Percentiles rank a stretch among this genome's conserved stretches.
Evolutionary conservation across 1,140 invertebrate genomes (phyloP).

Genomic region (Drosophila punjabiensis): DNA sequence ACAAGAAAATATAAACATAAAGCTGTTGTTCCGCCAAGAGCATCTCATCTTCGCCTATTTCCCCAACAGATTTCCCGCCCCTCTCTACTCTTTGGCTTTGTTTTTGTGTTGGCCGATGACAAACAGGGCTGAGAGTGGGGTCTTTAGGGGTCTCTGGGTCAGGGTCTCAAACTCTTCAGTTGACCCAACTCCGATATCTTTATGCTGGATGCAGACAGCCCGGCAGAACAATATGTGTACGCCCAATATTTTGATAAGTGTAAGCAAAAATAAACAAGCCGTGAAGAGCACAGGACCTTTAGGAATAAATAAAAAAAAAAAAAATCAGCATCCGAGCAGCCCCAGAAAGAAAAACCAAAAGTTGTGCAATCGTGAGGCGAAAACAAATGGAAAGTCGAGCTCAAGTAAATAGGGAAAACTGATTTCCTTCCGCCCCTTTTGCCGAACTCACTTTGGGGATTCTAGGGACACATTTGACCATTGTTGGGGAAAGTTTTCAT

Average conservation of each 20-base stretch:
- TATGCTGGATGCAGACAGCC: constrained; percentile 60
- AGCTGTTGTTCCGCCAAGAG: constrained; percentile 12
- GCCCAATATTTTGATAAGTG: constrained; percentile 81
- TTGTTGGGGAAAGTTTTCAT: constrained; percentile 53
- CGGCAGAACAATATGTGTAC: constrained; percentile 73
- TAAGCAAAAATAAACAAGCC: constrained; percentile 80
- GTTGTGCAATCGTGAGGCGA: constrained; percentile 44
- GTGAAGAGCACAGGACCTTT: constrained; percentile 50
- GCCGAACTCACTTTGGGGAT: constrained; percentile 1
- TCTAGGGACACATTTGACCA: constrained; percentile 54
- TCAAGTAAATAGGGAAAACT: constrained; percentile 39
- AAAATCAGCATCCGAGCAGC: constrained; percentile 36
- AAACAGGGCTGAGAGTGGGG: constrained; percentile 12
- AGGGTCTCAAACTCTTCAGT: constrained; percentile 17
- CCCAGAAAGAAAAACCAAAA: constrained; percentile 40
- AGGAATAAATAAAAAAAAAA: not conserved
- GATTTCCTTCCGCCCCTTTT: constrained; percentile 18
- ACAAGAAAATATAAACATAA: constrained; percentile 18
- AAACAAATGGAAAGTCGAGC: constrained; percentile 55
- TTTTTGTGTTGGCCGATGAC: constrained; percentile 30
- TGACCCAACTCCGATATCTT: constrained; percentile 67
- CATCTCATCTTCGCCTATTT: constrained; percentile 16
- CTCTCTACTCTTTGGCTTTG: not conserved
- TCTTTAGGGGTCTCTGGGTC: constrained; percentile 6
- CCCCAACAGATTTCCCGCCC: not conserved